phyloP scores from a whole-genome alignment of 1,140 invertebrate genomes.

The Drosophila busckii region DNA sequence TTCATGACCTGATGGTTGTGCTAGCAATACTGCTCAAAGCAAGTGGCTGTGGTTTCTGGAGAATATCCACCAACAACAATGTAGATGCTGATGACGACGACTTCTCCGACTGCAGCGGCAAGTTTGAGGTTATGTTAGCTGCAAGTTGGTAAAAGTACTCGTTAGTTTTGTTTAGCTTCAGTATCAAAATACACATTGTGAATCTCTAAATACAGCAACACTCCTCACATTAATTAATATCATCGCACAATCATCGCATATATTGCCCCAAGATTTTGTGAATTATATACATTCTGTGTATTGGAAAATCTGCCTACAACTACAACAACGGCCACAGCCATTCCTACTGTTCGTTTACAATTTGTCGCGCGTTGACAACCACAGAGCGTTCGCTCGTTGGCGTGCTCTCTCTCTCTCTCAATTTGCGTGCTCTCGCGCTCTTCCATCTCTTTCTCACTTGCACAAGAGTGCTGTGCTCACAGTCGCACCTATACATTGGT shows the following conservation, averaged over 20 bases:
- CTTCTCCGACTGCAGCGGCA: constrained; percentile 65
- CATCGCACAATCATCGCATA: constrained; percentile 3
- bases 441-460: constrained; percentile 63
- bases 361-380: constrained; percentile 59
- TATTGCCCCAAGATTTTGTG: constrained; percentile 46
- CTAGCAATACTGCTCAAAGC: constrained; percentile 20
- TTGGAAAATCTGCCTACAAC: constrained; percentile 59
- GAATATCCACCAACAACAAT: constrained; percentile 55
- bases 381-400: constrained; percentile 18
- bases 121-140: constrained; percentile 77
- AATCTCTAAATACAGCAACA: constrained; percentile 7
- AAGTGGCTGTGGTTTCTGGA: constrained; percentile 36
- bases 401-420: constrained; percentile 33
- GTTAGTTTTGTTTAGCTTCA: constrained; percentile 42
- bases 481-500: constrained; percentile 54
- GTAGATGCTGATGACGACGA: constrained; percentile 66
- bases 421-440: constrained; percentile 31
- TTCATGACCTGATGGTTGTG: constrained; percentile 55
- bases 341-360: constrained; percentile 49
- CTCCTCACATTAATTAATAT: constrained; percentile 15
- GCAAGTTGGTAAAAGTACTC: constrained; percentile 62
- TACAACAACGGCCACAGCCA: constrained; percentile 35
- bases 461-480: constrained; percentile 48
- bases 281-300: constrained; percentile 54
- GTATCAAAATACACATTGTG: neutral